These are phyloP conservation scores for Zaprionus kolodkinae DNA, from an alignment of 1,140 invertebrate species.

Conservation along the genomic window DNA sequence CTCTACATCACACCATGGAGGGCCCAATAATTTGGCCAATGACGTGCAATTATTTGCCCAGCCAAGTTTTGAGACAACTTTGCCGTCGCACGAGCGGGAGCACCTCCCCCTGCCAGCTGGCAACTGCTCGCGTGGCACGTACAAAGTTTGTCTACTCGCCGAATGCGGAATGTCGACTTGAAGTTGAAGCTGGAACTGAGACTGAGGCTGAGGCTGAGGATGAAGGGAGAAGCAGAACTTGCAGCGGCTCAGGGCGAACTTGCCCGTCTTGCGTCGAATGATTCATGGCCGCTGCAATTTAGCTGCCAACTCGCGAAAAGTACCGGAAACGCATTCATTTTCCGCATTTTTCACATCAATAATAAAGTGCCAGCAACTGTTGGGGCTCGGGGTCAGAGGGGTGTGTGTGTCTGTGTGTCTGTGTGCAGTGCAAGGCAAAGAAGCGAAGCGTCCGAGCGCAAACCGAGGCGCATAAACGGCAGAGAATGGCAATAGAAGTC, in stretches of 20 bases:
- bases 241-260: constrained; percentile 24
- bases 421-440: neutral
- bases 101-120: constrained; percentile 1
- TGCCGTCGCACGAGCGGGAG: neutral
- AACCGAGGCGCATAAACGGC: constrained; percentile 18
- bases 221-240: constrained; percentile 2
- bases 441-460: constrained; percentile 17
- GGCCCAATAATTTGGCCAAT: constrained; percentile 76
- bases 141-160: constrained; percentile 73
- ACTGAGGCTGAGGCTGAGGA: neutral
- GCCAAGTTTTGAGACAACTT: constrained; percentile 55
- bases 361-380: constrained; percentile 65
- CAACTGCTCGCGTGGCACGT: constrained; percentile 63
- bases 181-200: constrained; percentile 8
- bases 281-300: constrained; percentile 78
- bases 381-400: neutral
- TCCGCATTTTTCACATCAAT: constrained; percentile 82
- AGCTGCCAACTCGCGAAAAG: constrained; percentile 81
- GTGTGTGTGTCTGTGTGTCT: neutral
- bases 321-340: constrained; percentile 82
- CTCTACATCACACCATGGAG: constrained; percentile 6
- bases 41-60: constrained; percentile 73
- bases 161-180: constrained; percentile 56
- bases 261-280: constrained; percentile 53
- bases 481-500: constrained; percentile 1